Percentiles rank a stretch among this genome's conserved stretches.
These are phyloP conservation scores for Protonibea diacanthus DNA, from an alignment of 2,797 vertebrate species.

Conservation along the genomic window DNA sequence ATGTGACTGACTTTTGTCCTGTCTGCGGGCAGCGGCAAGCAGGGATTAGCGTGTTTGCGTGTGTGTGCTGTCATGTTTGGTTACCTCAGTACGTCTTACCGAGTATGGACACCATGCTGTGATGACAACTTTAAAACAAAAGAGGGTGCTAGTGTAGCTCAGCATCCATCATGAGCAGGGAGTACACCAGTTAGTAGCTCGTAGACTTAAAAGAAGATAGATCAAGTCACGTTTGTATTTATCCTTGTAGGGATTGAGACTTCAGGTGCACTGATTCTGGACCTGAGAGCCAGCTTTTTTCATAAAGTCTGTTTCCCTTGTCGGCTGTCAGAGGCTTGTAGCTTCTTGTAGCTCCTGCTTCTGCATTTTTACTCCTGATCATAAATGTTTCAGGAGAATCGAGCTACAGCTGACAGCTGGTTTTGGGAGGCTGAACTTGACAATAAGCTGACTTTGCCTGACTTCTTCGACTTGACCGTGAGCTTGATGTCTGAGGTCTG, in stretches of 20 bases:
- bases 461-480: constrained; percentile 59
- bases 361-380: constrained; percentile 34
- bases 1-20: constrained; percentile 54
- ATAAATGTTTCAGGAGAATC: constrained; percentile 38
- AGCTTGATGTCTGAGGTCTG: constrained; percentile 60
- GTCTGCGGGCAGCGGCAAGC: constrained; percentile 50
- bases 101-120: constrained; percentile 59
- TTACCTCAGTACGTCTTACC: constrained; percentile 78
- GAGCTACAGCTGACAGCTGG: constrained; percentile 24
- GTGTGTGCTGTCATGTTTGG: constrained; percentile 77
- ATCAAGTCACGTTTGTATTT: constrained; percentile 65
- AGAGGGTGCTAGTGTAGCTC: constrained; percentile 76
- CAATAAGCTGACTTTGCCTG: constrained; percentile 54
- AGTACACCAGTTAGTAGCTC: constrained; percentile 54
- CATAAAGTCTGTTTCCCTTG: constrained; percentile 23
- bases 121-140: constrained; percentile 71
- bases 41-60: constrained; percentile 70
- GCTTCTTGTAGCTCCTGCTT: constrained; percentile 37
- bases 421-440: constrained; percentile 30
- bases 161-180: constrained; percentile 66
- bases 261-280: constrained; percentile 71
- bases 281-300: constrained; percentile 54
- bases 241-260: constrained; percentile 63
- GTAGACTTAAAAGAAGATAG: constrained; percentile 62
- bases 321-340: constrained; percentile 32